Conservation (phyloP, 2,113 vertebrate genomes). For the Rhinopomastus cyanomelas region DNA sequence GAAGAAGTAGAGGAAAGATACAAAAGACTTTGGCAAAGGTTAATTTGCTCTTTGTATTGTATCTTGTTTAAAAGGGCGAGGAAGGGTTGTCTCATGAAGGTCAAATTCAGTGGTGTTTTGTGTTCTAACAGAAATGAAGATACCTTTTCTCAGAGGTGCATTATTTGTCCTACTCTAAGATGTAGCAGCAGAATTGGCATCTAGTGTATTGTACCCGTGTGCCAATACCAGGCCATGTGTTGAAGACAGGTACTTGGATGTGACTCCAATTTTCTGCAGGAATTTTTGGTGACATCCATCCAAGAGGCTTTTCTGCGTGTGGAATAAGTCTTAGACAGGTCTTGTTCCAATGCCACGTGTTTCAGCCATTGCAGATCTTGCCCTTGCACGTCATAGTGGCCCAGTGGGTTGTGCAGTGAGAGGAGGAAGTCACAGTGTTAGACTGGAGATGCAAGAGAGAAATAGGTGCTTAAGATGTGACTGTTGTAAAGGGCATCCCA, state of each 20-base stretch:
- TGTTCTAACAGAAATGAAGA: neutral
- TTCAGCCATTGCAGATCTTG: neutral
- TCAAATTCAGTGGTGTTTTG: neutral
- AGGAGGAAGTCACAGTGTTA: neutral
- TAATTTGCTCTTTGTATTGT: constrained; percentile 69
- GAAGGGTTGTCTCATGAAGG: neutral
- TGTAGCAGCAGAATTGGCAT: neutral
- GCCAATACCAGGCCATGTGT: neutral
- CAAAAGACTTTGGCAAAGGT: constrained; percentile 68
- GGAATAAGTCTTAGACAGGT: neutral
- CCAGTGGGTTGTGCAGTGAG: neutral
- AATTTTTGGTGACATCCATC: neutral
- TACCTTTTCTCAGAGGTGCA: neutral
- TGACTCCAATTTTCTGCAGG: neutral
- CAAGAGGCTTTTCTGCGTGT: neutral
- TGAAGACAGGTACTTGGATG: neutral
- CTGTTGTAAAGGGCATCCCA: fast-evolving
- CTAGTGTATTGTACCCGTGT: fast-evolving
- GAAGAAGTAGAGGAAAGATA: constrained; percentile 30
- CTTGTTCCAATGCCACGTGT: neutral
- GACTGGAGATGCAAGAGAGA: neutral
- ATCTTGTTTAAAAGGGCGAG: neutral
- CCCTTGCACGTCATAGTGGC: neutral
- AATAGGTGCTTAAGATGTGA: neutral
- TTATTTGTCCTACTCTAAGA: neutral